Conservation (phyloP, 1,140 invertebrate genomes). For the Drosophila tani region DNA sequence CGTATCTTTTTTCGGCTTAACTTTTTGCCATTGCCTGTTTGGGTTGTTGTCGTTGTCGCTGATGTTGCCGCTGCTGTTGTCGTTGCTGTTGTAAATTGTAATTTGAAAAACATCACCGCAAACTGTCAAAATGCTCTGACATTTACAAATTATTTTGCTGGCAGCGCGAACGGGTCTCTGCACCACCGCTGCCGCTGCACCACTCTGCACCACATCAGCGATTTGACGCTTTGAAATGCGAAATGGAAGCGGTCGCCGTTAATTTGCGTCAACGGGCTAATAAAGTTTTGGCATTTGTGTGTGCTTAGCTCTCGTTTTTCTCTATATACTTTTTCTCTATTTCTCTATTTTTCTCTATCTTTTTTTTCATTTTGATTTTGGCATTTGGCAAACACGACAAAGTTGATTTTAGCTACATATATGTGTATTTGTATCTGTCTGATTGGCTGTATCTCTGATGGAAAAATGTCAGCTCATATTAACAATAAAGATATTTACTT, state of each 20-base stretch:
- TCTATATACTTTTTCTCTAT: conserved; percentile 8
- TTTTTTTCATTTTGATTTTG: conserved; percentile 40
- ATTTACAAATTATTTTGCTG: conserved; percentile 84
- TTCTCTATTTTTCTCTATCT: conserved; percentile 5
- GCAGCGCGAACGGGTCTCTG: conserved; percentile 65
- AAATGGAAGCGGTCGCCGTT: conserved; percentile 81
- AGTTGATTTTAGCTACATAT: conserved; percentile 38
- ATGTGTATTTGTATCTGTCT: conserved; percentile 45
- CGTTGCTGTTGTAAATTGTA: conserved; percentile 78
- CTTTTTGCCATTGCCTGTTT: conserved; percentile 24
- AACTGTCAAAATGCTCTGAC: conserved; percentile 83
- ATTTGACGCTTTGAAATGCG: conserved; percentile 81
- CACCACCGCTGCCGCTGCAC: conserved; percentile 22
- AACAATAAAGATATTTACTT: background rate
- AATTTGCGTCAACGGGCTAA: conserved; percentile 84
- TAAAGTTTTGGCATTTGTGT: conserved; percentile 80
- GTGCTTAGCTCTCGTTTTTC: conserved; percentile 45
- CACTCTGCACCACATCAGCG: conserved; percentile 54
- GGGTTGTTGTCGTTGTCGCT: conserved; percentile 31
- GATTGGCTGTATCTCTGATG: conserved; percentile 34
- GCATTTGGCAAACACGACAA: conserved; percentile 55
- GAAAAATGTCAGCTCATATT: conserved; percentile 12
- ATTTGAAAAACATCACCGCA: conserved; percentile 83
- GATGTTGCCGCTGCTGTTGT: conserved; percentile 20
- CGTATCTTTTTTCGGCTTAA: conserved; percentile 43